Evolutionary conservation across 2,888 invertebrate species (phyloP).

Genomic region (Habroteleia sp.): DNA sequence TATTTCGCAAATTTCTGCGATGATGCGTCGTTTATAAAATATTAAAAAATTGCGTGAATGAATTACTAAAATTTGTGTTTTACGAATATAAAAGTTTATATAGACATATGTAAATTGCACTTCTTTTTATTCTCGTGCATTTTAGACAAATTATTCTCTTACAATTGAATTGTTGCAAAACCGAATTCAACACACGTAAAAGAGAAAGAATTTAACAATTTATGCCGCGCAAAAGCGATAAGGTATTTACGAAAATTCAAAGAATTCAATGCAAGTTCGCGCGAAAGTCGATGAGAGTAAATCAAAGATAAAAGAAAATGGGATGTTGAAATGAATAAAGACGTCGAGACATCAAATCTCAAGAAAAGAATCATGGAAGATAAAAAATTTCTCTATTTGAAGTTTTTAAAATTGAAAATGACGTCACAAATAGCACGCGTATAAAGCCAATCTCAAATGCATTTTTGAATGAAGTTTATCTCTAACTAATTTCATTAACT

Average conservation of each 20-base stretch:
- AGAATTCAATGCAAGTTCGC: constrained; percentile 16
- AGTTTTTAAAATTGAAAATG: constrained; percentile 33
- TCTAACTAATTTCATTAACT: no score
- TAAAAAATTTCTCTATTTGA: constrained; percentile 5
- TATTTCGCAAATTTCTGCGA: no score
- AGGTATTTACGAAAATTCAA: constrained; percentile 28
- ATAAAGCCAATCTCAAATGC: no score
- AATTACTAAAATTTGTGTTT: no score
- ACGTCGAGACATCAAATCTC: constrained; percentile 25
- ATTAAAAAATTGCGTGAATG: no score
- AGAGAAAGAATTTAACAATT: constrained; percentile 15
- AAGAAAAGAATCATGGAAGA: constrained; percentile 13
- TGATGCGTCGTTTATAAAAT: no score
- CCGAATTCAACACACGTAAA: background rate
- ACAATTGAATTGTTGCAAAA: constrained; percentile 16
- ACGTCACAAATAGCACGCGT: no score
- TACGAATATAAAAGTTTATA: no score
- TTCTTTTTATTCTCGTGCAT: no score
- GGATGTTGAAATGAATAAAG: constrained; percentile 28
- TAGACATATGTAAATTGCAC: no score
- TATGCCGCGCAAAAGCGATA: constrained; percentile 21
- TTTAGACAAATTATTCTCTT: constrained; percentile 8
- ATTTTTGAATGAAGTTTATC: no score
- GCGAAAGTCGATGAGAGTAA: constrained; percentile 32
- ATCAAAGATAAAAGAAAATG: constrained; percentile 36